Evolutionary conservation across 2,113 vertebrate species (phyloP), one percentile per base, ranked within the genome.

Genomic region (Galbula dea): DNA sequence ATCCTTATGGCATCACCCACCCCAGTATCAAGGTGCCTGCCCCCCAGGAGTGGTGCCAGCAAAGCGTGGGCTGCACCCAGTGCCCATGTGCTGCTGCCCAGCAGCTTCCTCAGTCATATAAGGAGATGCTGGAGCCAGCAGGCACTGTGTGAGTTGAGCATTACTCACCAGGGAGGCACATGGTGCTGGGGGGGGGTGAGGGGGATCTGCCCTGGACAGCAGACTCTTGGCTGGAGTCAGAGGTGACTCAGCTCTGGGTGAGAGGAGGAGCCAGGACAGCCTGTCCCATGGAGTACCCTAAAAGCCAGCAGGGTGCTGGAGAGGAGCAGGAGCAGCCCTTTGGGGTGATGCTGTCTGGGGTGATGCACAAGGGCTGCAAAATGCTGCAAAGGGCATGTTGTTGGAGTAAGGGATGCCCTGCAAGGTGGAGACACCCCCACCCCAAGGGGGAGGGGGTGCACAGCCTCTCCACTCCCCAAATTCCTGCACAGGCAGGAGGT

Each of bases 101-200:
- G 78, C 85, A 10, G 92, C 95, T 93, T 90, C 83, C 23, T 34
- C 22, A 46, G 95, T 96, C 96, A 96, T 95, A 95, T 94, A 94
- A 90, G 86, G 86, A 96, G 97, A 97, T 94, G 94, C 51, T 5
- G 86, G 95, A 90, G 69, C 77, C 32, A 75, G 78, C 58, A 41
- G 21, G 66, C 84, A 79, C 52, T 10, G 63, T 24, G 55, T 23
- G 30, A 71, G 72, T 86, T 88, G 95, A 95, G 75, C 78, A 83
- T 97, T 97, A 96, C 95, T 97, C 97, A 97, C 71, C 18, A 26
- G 87, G 84, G 51, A 93, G 92, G 91, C 78, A 30, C 63, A 94
- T 11, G 68, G 54, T 22, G 41, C 45, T 54, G 21, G 55, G 74
- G 41, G 54, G 66, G 72, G 55, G n/a, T n/a, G 55, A 69, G 41